Base-by-base conservation (phyloP, 2,888 invertebrate genomes). In the Helleia helle region DNA sequence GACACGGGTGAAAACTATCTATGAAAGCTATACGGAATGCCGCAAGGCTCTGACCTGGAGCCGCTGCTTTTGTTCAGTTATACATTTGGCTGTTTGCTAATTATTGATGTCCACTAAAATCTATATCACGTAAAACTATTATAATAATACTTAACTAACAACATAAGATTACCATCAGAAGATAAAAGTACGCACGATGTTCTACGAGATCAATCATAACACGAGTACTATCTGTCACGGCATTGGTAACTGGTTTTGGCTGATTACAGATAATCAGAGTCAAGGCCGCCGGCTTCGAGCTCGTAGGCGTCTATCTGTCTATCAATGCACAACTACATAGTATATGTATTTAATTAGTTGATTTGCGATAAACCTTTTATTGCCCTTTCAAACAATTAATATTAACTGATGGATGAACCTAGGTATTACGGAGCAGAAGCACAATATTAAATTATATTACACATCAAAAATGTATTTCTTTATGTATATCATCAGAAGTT, bases 221-320 rank as follows among this genome's bases (percentile, higher is more conserved):
- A n/a, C n/a, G n/a, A n/a, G n/a, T n/a, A 54, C 50, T 62, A 36
- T 48, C 58, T 58, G 65, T 68, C 71, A 66, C 65, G 67, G 59
- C 52, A 47, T 52, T 48, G 52, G 55, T 38, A 52, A 56, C 62
- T 48, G 55, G 57, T 59, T 51, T 51, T 48, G 56, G 52, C 55
- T 58, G 58, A 58, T 58, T 58, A 59, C 52, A 56, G 57, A 57
- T 62, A 62, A 66, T 63, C 63, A 69, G 65, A 69, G 72, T 75
- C 72, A 75, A 71, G 74, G 72, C 61, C 66, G 56, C 47, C 63
- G 58, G 66, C 62, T 58, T 63, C 59, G 59, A 59, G 36, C 11
- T 30, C 40, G 36, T 63, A 59, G 51, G 54, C 50, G 59, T 58
- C 62, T 66, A 65, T 67, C 68, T 65, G 67, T 65, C 66, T 64